phyloP scores from a whole-genome alignment of 1,140 invertebrate genomes.

The Drosophila neocordata region DNA sequence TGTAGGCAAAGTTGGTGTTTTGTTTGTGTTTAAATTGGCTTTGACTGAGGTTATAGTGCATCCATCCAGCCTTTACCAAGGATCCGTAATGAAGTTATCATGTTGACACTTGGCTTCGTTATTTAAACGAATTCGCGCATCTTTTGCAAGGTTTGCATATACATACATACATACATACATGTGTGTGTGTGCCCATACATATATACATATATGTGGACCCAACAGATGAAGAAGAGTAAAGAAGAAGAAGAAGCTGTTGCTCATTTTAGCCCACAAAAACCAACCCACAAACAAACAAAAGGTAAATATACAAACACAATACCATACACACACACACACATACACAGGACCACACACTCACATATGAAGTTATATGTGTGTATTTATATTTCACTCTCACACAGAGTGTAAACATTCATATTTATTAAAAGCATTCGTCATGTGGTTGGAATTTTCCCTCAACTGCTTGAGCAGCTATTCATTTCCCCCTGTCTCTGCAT shows the following conservation, averaged over 20 bases:
- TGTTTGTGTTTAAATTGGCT: conserved; percentile 69
- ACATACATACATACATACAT: not conserved
- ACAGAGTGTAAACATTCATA: conserved; percentile 55
- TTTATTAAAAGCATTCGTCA: conserved; percentile 74
- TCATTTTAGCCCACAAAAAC: conserved; percentile 63
- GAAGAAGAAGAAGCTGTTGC: conserved; percentile 40
- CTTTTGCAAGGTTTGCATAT: conserved; percentile 35
- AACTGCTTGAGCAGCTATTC: conserved; percentile 17
- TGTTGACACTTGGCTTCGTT: conserved; percentile 75
- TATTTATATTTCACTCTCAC: not conserved
- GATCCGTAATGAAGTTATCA: conserved; percentile 71
- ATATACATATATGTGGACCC: not conserved
- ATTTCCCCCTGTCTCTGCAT: not conserved
- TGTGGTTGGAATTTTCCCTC: conserved; percentile 45
- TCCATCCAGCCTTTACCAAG: conserved; percentile 32
- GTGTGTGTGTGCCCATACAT: conserved; percentile 18
- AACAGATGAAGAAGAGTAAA: not conserved
- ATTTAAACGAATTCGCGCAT: conserved; percentile 50
- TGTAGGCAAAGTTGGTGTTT: conserved; percentile 42
- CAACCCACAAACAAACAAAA: conserved; percentile 64
- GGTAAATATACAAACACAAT: conserved; percentile 40
- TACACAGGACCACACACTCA: conserved; percentile 23
- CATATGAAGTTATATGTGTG: not conserved
- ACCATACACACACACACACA: conserved; percentile 24
- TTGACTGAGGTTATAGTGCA: conserved; percentile 39